Evolutionary conservation across 2,797 vertebrate genomes (phyloP).

Genomic region (Phrynocephalus vlangalii): DNA sequence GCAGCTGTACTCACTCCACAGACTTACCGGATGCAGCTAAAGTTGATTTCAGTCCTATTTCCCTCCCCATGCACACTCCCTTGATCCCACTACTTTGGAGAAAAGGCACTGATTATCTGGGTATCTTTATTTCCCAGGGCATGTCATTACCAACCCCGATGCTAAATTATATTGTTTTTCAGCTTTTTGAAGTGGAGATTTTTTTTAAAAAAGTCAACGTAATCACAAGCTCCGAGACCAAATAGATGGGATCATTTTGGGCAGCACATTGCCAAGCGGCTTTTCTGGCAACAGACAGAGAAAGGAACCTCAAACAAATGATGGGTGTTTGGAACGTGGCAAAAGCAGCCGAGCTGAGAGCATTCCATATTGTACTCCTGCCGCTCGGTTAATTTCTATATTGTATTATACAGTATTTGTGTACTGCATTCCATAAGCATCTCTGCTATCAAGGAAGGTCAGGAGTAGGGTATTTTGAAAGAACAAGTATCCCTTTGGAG

Average conservation of each 20-base stretch:
- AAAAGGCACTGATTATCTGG: constrained; percentile 45
- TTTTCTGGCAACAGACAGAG: constrained; percentile 27
- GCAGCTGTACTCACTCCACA: constrained; percentile 1
- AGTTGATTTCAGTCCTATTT: constrained; percentile 42
- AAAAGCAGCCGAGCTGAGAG: constrained; percentile 32
- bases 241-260: constrained; percentile 17
- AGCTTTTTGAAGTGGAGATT: constrained; percentile 32
- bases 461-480: constrained; percentile 27
- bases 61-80: neutral
- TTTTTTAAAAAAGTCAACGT: constrained; percentile 45
- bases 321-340: neutral
- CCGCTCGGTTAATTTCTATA: constrained; percentile 37
- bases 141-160: constrained; percentile 14
- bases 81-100: neutral
- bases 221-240: constrained; percentile 41
- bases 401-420: constrained; percentile 17
- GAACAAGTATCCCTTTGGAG: constrained; percentile 34
- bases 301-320: constrained; percentile 42
- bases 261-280: constrained; percentile 13
- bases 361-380: constrained; percentile 30
- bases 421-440: constrained; percentile 1
- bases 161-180: constrained; percentile 45
- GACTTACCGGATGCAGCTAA: constrained; percentile 56
- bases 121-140: constrained; percentile 33
- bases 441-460: neutral